Conservation (phyloP, 1,140 invertebrate genomes). For the Meloidogyne floridensis region DNA sequence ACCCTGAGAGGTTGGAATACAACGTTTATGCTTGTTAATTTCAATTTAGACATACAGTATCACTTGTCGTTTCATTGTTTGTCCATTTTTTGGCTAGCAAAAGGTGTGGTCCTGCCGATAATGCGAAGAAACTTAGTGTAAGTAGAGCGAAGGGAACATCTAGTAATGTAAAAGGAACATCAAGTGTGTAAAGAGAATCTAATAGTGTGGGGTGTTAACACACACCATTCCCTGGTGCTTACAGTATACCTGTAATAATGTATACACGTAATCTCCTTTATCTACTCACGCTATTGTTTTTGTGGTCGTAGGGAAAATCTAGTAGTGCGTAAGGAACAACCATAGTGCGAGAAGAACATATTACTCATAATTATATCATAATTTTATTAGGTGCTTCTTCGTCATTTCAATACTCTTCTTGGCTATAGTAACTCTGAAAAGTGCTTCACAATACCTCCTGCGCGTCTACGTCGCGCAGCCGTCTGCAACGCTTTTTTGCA, state of each 20-base stretch:
- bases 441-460: constrained; percentile 84
- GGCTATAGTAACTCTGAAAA: constrained; percentile 90
- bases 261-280: too few relatives aligned
- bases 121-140: constrained; percentile 71
- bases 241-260: too few relatives aligned
- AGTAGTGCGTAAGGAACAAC: too few relatives aligned
- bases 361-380: neutral
- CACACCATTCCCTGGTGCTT: too few relatives aligned
- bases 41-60: constrained; percentile 73
- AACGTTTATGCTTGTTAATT: neutral
- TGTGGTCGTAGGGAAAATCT: too few relatives aligned
- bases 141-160: neutral
- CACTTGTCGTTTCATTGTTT: constrained; percentile 88
- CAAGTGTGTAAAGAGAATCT: too few relatives aligned
- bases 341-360: too few relatives aligned
- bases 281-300: too few relatives aligned
- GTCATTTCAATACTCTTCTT: constrained; percentile 86
- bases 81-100: constrained; percentile 77
- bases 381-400: constrained; percentile 74
- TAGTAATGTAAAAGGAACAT: too few relatives aligned
- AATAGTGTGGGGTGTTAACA: too few relatives aligned
- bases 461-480: constrained; percentile 24
- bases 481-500: constrained; percentile 82
- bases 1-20: constrained; percentile 83
- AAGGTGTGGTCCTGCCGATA: constrained; percentile 68